phyloP scores from a whole-genome alignment of 2,888 invertebrate species.

The Diadromus collaris region DNA sequence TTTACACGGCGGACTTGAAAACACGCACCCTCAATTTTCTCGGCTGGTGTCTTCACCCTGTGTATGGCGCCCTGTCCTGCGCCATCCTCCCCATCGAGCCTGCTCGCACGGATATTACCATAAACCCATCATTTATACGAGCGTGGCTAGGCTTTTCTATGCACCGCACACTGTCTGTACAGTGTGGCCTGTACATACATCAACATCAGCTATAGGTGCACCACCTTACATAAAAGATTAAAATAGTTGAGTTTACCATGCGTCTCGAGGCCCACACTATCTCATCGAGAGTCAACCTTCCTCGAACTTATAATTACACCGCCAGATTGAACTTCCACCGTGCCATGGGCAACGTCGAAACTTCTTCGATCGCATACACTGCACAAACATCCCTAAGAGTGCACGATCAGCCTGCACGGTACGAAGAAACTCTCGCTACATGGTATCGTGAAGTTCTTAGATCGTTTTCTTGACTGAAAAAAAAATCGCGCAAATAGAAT shows the following conservation, averaged over 20 bases:
- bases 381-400: background rate
- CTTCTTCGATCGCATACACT: slow-evolving; percentile 8
- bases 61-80: slow-evolving; percentile 37
- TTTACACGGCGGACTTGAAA: slow-evolving; percentile 75
- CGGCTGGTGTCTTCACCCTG: slow-evolving; percentile 54
- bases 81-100: slow-evolving; percentile 63
- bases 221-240: slow-evolving; percentile 70
- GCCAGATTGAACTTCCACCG: slow-evolving; percentile 61
- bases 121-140: slow-evolving; percentile 77
- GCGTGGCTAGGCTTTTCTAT: slow-evolving; percentile 65
- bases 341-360: slow-evolving; percentile 1
- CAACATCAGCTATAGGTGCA: slow-evolving; percentile 40
- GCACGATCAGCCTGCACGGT: background rate
- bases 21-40: slow-evolving; percentile 77
- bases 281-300: background rate
- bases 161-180: slow-evolving; percentile 59
- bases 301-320: slow-evolving; percentile 6
- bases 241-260: slow-evolving; percentile 56
- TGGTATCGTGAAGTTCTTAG: background rate
- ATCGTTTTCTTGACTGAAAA: background rate
- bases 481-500: background rate
- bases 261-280: background rate
- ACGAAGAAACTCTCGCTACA: background rate
- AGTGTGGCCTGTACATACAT: slow-evolving; percentile 24
- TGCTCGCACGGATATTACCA: slow-evolving; percentile 74